Conservation (phyloP, 2,113 vertebrate genomes). For the Ptilonorhynchus violaceus region DNA sequence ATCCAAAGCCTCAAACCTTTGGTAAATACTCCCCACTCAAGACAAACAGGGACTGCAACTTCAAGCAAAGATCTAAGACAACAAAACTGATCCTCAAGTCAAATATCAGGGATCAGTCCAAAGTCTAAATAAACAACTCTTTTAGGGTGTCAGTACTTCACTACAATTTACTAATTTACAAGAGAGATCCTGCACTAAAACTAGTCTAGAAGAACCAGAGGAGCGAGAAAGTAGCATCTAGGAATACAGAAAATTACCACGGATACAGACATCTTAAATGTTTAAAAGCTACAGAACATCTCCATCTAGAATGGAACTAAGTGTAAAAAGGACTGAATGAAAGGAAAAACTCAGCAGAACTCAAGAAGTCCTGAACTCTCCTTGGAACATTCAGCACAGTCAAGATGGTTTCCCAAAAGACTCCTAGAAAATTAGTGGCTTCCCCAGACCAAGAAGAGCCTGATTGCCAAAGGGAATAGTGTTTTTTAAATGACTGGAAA, state of each 20-base stretch:
- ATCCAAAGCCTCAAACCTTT: neutral
- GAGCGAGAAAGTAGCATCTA: neutral
- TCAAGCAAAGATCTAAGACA: neutral
- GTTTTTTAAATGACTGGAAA: neutral
- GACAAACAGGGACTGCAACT: neutral
- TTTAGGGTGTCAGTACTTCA: neutral
- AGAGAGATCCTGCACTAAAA: neutral
- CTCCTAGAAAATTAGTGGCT: neutral
- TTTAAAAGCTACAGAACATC: neutral
- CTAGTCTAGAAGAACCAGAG: neutral
- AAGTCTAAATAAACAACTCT: neutral
- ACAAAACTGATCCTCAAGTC: neutral
- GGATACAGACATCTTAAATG: neutral
- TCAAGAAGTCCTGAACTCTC: neutral
- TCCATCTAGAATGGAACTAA: neutral
- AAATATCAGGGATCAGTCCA: neutral
- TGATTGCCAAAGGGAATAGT: neutral
- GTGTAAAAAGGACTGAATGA: neutral
- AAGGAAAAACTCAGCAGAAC: neutral
- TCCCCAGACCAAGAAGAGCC: neutral
- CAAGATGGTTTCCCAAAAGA: neutral
- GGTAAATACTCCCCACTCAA: neutral
- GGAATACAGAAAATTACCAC: neutral
- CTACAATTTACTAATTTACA: neutral
- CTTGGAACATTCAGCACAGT: neutral